These are phyloP conservation scores for Escarpia spicata DNA, from an alignment of 2,888 invertebrate species.

Conservation along the genomic window DNA sequence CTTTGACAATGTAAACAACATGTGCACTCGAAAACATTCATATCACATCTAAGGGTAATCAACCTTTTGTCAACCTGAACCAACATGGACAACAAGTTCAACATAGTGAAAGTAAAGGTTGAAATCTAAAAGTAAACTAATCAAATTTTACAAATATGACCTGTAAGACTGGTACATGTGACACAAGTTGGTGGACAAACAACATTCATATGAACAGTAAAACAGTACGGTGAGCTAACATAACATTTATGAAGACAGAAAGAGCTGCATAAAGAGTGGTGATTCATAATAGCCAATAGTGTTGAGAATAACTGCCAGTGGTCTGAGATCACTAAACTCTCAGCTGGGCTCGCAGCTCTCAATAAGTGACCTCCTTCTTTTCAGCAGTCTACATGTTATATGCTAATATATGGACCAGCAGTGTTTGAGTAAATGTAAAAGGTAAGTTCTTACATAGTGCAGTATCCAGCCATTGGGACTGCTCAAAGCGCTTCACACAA, in stretches of 20 bases:
- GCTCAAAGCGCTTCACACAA: no score
- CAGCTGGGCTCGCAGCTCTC: no score
- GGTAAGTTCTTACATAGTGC: no score
- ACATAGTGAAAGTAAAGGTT: not conserved
- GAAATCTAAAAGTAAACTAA: not conserved
- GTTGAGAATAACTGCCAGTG: no score
- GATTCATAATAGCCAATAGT: not conserved
- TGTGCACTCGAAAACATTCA: not conserved
- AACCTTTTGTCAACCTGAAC: not conserved
- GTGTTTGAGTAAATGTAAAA: no score
- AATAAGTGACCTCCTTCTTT: no score
- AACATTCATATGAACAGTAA: not conserved
- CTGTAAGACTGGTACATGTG: not conserved
- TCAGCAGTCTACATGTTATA: no score
- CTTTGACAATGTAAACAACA: not conserved
- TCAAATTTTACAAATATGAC: not conserved
- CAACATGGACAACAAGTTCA: not conserved
- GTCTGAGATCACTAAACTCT: no score
- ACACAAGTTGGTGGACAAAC: not conserved
- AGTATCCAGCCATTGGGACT: no score
- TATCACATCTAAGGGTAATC: not conserved
- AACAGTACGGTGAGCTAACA: not conserved
- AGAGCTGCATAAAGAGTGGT: not conserved
- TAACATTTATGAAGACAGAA: not conserved
- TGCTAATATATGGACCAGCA: no score